These are phyloP conservation scores for Climacteris rufus DNA, from an alignment of 2,113 vertebrate genomes.

Conservation along the genomic window DNA sequence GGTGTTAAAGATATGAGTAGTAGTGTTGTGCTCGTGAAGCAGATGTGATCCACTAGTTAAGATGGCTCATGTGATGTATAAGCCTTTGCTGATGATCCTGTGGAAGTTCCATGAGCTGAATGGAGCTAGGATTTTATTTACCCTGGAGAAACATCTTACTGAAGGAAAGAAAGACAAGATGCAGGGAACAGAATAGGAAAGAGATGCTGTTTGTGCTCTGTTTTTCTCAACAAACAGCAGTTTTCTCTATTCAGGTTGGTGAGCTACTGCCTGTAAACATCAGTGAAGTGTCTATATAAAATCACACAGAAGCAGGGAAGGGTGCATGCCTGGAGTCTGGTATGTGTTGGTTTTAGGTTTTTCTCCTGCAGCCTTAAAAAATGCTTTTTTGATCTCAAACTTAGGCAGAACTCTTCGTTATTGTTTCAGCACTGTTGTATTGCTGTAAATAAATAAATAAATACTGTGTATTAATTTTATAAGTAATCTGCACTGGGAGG, in stretches of 20 bases:
- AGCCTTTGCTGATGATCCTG: background rate
- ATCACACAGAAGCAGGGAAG: background rate
- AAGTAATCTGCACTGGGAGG: background rate
- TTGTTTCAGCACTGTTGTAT: background rate
- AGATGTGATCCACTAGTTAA: background rate
- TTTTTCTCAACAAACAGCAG: background rate
- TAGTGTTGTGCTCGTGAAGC: background rate
- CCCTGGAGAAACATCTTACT: background rate
- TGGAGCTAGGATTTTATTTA: background rate
- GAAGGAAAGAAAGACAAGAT: background rate
- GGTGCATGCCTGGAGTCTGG: background rate
- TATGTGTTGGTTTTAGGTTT: background rate
- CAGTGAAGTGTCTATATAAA: background rate
- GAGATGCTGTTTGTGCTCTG: background rate
- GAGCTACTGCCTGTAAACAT: background rate
- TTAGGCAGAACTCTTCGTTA: background rate
- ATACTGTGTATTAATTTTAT: background rate
- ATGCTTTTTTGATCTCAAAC: background rate
- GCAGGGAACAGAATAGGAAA: background rate
- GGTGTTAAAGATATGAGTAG: background rate
- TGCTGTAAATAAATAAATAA: background rate
- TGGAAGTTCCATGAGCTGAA: background rate
- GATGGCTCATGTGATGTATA: background rate
- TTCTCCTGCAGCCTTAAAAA: background rate
- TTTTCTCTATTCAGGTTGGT: background rate